phyloP scores from a whole-genome alignment of 2,113 vertebrate genomes.

The Eidolon helvum region DNA sequence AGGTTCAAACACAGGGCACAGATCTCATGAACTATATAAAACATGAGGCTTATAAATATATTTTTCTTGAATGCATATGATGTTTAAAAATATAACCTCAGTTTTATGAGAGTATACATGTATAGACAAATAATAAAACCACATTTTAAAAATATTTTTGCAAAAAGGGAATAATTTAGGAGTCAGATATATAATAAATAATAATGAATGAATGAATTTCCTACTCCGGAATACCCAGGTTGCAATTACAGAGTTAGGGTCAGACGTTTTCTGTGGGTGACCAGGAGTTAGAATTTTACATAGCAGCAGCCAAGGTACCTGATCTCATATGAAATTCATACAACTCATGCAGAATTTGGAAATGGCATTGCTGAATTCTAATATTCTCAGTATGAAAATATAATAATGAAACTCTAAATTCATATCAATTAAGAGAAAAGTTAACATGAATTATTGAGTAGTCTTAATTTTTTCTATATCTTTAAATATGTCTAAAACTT shows the following conservation, averaged over 20 bases:
- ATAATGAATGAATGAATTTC: constrained; percentile 15
- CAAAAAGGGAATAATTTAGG: constrained; percentile 37
- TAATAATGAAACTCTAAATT: constrained; percentile 44
- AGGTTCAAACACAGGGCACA: constrained; percentile 69
- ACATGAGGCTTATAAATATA: constrained; percentile 43
- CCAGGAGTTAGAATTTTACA: constrained; percentile 23
- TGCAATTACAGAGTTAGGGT: background rate
- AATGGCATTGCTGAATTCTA: background rate
- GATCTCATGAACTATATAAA: constrained; percentile 64
- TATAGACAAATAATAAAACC: constrained; percentile 52
- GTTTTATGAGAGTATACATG: constrained; percentile 29
- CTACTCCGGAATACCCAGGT: background rate
- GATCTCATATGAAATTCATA: background rate
- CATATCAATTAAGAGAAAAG: background rate
- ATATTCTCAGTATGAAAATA: background rate
- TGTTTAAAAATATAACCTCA: constrained; percentile 66
- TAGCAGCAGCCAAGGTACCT: background rate
- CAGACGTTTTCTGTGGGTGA: background rate
- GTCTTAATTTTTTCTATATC: background rate
- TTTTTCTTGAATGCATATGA: constrained; percentile 59
- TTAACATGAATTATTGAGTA: background rate
- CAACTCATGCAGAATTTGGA: background rate
- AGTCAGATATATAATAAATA: constrained; percentile 36
- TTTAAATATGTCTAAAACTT: constrained; percentile 25
- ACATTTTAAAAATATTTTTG: background rate